Conservation (phyloP, 2,113 vertebrate genomes). For the Elephantulus edwardii region DNA sequence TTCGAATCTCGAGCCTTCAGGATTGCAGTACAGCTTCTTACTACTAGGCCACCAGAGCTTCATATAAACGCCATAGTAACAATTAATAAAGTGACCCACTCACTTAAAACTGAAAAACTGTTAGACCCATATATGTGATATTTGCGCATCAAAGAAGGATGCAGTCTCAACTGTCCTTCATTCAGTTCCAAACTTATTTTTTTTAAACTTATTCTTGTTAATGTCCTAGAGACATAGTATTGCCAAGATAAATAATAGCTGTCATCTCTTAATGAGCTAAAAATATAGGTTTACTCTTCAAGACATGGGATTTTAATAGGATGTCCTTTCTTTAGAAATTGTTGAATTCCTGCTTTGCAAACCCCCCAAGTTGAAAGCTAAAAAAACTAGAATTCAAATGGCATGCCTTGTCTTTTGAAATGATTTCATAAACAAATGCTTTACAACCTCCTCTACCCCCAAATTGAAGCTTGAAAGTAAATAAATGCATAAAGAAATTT, state of each 20-base stretch:
- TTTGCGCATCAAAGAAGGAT: conserved; percentile 45
- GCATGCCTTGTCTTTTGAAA: too few relatives aligned
- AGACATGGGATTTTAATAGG: conserved; percentile 16
- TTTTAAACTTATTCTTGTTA: too few relatives aligned
- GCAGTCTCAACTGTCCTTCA: background rate
- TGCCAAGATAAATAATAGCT: conserved; percentile 15
- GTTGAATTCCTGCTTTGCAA: conserved; percentile 39
- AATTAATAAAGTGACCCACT: conserved; percentile 54
- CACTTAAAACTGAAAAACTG: conserved; percentile 42
- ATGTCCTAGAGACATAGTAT: background rate
- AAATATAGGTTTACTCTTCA: conserved; percentile 52
- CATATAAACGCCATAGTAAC: background rate
- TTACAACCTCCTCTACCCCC: too few relatives aligned
- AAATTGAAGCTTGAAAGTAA: too few relatives aligned
- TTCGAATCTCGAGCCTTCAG: too few relatives aligned
- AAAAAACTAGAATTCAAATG: conserved; percentile 22
- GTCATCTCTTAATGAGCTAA: conserved; percentile 26
- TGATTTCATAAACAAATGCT: too few relatives aligned
- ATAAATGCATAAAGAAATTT: conserved; percentile 40
- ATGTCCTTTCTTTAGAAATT: conserved; percentile 17
- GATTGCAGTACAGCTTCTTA: too few relatives aligned
- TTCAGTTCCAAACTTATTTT: conserved; percentile 58
- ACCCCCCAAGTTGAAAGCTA: background rate
- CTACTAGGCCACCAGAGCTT: background rate
- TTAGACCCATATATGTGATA: background rate